phyloP scores from a whole-genome alignment of 2,888 invertebrate genomes.

The Morpho achilles region DNA sequence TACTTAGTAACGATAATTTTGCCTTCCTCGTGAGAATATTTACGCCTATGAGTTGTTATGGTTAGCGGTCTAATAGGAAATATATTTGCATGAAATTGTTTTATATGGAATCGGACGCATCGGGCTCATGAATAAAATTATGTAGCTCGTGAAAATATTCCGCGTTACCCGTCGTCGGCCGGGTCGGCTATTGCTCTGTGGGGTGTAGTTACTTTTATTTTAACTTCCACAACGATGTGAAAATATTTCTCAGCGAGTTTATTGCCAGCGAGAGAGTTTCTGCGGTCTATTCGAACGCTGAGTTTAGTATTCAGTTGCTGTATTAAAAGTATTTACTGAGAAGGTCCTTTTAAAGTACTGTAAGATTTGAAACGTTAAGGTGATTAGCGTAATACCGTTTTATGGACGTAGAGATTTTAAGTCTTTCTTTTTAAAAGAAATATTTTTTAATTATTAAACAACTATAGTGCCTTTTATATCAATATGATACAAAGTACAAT shows the following conservation, averaged over 20 bases:
- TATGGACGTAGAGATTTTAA: too few relatives aligned
- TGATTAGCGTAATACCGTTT: too few relatives aligned
- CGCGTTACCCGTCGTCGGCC: conserved; percentile 58
- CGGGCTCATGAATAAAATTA: conserved; percentile 71
- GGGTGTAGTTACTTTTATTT: conserved; percentile 76
- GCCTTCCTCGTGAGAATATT: too few relatives aligned
- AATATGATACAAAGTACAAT: too few relatives aligned
- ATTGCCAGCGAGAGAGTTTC: conserved; percentile 65
- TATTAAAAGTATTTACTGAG: conserved; percentile 29
- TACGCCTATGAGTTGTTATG: too few relatives aligned
- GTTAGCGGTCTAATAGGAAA: too few relatives aligned
- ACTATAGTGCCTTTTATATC: too few relatives aligned
- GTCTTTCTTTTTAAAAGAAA: too few relatives aligned
- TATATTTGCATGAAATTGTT: conserved; percentile 10
- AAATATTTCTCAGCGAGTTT: conserved; percentile 73
- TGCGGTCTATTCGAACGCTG: conserved; percentile 45
- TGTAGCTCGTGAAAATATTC: conserved; percentile 62
- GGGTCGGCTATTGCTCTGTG: conserved; percentile 60
- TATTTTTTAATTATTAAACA: too few relatives aligned
- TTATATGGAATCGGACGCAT: conserved; percentile 50
- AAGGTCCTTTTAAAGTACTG: too few relatives aligned
- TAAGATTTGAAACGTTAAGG: too few relatives aligned
- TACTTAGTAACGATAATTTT: too few relatives aligned
- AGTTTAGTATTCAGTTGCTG: conserved; percentile 40
- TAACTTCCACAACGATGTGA: conserved; percentile 77